Evolutionary conservation across 2,888 invertebrate genomes (phyloP), one percentile per base, ranked within the genome.

Genomic region (Drosophila greeni): DNA sequence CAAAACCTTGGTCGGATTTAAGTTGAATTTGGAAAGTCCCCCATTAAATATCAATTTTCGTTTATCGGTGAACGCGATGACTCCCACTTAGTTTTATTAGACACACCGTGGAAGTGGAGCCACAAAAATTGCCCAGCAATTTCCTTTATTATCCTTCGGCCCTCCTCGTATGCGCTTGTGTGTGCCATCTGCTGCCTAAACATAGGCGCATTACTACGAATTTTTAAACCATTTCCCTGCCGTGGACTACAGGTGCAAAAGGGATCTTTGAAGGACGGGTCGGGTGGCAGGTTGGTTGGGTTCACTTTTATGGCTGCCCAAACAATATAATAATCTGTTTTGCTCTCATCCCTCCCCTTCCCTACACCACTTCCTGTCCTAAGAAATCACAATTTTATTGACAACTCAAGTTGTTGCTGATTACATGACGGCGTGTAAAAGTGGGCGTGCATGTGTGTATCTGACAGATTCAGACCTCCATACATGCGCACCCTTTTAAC

Each of bases 361-460:
- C 16, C 40, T 34, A 14, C n/a, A 18, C 39, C 51, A 51, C 75
- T 75, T 66, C 33, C 75, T 65, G 70, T 59, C 68, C 72, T 78
- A 76, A 67, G 83, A 82, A 82, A 79, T 84, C 79, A 81, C 78
- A 83, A 79, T 85, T 85, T 84, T 84, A 84, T 85, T 85, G 84
- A 84, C 85, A 84, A 81, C 83, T 83, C 83, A 81, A 83, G 75
- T 81, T 81, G 73, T 76, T 78, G 75, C 81, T 85, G 81, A 84
- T 82, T 84, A 74, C 85, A 81, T 72, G 71, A 68, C 70, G 71
- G 59, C 42, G 56, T 48, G 52, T 64, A 57, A 52, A 43, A 37
- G 48, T 42, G 29, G 39, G 24, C 45, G n/a, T 12, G 37, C 37
- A 20, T 70, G 72, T 79, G 66, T 62, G 68, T 70, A 66, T 68